Base-by-base conservation (phyloP, 2,113 vertebrate genomes). In the Scalopus aquaticus region DNA sequence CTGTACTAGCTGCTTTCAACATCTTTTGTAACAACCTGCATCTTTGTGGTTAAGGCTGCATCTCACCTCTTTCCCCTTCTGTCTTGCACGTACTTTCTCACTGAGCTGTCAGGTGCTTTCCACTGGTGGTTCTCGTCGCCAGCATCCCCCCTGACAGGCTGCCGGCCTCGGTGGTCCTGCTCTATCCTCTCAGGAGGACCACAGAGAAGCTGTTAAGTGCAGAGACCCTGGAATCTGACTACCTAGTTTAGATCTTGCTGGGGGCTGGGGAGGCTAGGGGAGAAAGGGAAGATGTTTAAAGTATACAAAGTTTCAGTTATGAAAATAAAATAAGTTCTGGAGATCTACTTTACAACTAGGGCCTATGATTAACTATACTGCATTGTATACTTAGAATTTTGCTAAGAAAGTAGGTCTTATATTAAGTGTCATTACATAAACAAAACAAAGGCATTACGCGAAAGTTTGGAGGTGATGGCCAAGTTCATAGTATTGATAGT, bases 231-330 rank as follows among this genome's bases (percentile, higher is more conserved):
- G 26, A 94, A 90, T 91, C n/a, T 62, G 35, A 67, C 46, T 79
- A 78, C 49, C 42, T 67, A 73, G n/a, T 84, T 94, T 84, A 94
- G 88, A 67, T 93, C 10, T 69, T 85, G 46, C 46, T 39, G 67
- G 51, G 19, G 39, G 39, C 39, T 86, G 12, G 6, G 22, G 13
- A 4, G 6, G 2, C 4, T 42, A 10, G 42, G 26, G 51, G 67
- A 13, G 17, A 78, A 60, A 60, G 39, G 24, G 3, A 13, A 56
- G 2, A 2, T 32, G 17, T 12, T 30, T 32, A 69, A 51, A 92
- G 26, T 26, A 51, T 35, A 56, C 60, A 78, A 42, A 49, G 49
- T 79, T 78, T 86, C 91, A 78, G 32, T 92, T 70, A 56, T 46
- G 11, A 77, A 84, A 92, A 85, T 90, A 79, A 56, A 58, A 56